Base-by-base conservation (phyloP, 1,140 invertebrate genomes). In the Eurosta solidaginis region DNA sequence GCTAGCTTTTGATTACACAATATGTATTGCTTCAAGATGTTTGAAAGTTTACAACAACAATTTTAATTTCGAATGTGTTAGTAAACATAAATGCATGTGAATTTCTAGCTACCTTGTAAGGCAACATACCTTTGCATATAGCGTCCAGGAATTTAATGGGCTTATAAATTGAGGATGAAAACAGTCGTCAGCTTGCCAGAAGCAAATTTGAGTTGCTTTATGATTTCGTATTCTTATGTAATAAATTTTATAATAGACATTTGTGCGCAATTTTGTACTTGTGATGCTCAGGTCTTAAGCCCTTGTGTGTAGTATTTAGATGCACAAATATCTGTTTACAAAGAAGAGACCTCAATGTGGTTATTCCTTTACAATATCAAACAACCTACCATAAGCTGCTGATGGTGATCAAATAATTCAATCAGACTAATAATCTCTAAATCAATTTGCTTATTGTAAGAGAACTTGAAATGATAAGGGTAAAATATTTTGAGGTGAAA, bases 141-240 rank as follows among this genome's bases (percentile, higher is more conserved):
- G 17, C 36, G 12, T 1, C 27, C 3, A 40, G 59, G n/a, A 20
- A 68, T 63, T 68, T 40, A 33, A 68, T 20, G 3, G 33, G 59
- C 59, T 33, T n/a, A 27, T 33, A 9, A 14, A 2, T 1, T 9
- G 5, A 22, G n/a, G 3, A 2, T 68, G 1, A 12, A 12, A 3
- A 47, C 14, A 20, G 33, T 20, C 7, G 59, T 0, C 33, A 33
- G 33, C 40, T 68, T 68, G 3, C 27, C 7, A 40, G 33, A 20
- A 40, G 59, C 59, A 68, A 68, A 68, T 68, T 68, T 14, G 22
- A 40, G 17, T 40, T 68, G 33, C 59, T 68, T 68, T 36, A 68
- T 40, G 59, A 68, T 40, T 68, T 68, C 33, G n/a, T 33, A 68
- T 68, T 6, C 27, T 7, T 40, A 68, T 40, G 12, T 2, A 68